phyloP scores from a whole-genome alignment of 2,888 invertebrate genomes.

The Willowsia nigromaculata region DNA sequence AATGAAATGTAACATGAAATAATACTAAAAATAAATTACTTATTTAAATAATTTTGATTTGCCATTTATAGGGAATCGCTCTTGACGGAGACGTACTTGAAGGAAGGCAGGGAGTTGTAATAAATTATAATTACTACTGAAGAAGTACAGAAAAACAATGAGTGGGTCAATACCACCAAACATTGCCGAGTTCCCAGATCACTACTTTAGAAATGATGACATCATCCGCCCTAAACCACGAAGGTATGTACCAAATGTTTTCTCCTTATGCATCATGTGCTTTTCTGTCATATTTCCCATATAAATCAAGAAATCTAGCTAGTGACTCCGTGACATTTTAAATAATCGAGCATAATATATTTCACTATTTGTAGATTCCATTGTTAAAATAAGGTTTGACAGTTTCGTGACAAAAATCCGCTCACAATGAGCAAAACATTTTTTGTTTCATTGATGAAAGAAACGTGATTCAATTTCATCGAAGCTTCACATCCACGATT shows the following conservation, averaged over 20 bases:
- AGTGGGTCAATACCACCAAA: constrained; percentile 68
- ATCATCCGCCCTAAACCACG: constrained; percentile 78
- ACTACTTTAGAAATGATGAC: constrained; percentile 78
- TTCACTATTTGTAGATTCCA: no score
- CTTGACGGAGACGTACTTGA: neutral
- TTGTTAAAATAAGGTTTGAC: no score
- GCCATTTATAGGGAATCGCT: constrained; percentile 33
- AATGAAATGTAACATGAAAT: neutral
- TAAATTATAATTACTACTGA: constrained; percentile 21
- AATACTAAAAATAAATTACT: neutral
- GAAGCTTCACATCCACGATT: no score
- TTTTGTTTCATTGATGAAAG: no score
- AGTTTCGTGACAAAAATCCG: no score
- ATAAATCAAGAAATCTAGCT: neutral
- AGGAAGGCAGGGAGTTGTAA: neutral
- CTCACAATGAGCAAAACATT: no score
- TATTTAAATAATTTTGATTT: constrained; percentile 25
- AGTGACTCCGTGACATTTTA: neutral
- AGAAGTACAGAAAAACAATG: constrained; percentile 36
- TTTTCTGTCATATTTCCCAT: neutral
- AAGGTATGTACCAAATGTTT: constrained; percentile 67
- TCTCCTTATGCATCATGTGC: neutral
- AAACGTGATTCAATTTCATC: no score
- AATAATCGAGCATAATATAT: no score
- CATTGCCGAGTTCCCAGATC: constrained; percentile 78